These are phyloP conservation scores for Lepeophtheirus nordmannii DNA, from an alignment of 2,888 invertebrate genomes.

Conservation along the genomic window DNA sequence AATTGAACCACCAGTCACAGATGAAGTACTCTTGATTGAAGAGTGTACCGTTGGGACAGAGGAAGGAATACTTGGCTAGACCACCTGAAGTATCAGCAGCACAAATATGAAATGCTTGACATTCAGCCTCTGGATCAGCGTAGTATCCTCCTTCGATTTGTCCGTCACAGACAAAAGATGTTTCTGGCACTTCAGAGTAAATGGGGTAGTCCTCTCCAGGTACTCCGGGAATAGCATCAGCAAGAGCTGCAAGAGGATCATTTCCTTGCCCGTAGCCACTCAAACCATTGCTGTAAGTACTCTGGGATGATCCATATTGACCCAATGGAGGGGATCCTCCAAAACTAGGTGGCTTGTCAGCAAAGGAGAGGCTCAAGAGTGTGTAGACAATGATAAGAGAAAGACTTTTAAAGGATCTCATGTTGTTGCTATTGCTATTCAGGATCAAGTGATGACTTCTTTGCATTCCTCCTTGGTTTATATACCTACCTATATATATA, in stretches of 20 bases:
- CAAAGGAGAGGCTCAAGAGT: neutral
- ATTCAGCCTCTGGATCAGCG: conserved; percentile 68
- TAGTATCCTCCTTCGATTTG: conserved; percentile 72
- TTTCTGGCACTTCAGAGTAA: conserved; percentile 56
- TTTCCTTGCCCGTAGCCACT: neutral
- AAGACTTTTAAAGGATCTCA: neutral
- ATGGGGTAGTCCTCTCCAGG: conserved; percentile 69
- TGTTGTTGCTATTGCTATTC: neutral
- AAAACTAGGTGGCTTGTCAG: neutral
- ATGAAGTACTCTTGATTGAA: conserved; percentile 11
- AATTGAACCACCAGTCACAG: conserved; percentile 20
- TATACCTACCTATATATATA: too few species aligned
- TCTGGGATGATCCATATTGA: neutral
- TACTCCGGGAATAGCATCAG: conserved; percentile 49
- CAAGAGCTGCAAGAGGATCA: neutral
- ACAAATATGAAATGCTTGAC: conserved; percentile 46
- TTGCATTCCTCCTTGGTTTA: too few species aligned
- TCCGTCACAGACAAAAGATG: conserved; percentile 60
- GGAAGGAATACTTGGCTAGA: conserved; percentile 11
- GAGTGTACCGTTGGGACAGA: neutral
- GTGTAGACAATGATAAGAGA: neutral
- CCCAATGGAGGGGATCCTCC: neutral
- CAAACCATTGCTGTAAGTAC: neutral
- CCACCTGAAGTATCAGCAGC: neutral
- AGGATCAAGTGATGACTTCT: too few species aligned